phyloP scores from a whole-genome alignment of 2,797 vertebrate species.

The Lepilemur ruficaudatus region DNA sequence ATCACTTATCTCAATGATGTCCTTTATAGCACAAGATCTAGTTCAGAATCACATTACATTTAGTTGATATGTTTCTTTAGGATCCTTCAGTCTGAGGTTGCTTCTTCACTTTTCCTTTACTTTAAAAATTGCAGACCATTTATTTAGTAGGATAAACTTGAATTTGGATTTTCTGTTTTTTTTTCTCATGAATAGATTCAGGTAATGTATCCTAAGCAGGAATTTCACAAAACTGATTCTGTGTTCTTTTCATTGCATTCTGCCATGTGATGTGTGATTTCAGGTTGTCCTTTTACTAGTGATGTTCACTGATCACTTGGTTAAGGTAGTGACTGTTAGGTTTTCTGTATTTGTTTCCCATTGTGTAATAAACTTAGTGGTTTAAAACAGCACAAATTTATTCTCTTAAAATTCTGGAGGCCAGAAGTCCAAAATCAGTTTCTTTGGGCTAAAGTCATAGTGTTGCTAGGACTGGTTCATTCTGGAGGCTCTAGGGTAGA shows the following conservation, averaged over 20 bases:
- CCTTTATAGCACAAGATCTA: neutral
- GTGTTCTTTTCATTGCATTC: neutral
- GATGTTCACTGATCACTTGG: neutral
- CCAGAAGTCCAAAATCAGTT: neutral
- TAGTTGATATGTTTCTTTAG: slow-evolving; percentile 35
- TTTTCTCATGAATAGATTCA: neutral
- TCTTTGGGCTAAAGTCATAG: neutral
- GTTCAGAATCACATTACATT: slow-evolving; percentile 8
- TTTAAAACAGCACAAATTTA: neutral
- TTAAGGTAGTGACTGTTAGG: neutral
- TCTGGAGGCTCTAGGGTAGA: neutral
- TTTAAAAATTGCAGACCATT: neutral
- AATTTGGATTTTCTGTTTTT: slow-evolving; percentile 13
- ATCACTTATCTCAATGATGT: neutral
- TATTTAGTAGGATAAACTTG: slow-evolving; percentile 40
- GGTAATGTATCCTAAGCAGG: neutral
- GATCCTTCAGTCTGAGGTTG: neutral
- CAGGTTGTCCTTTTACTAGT: neutral
- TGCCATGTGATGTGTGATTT: neutral
- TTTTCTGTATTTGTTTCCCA: slow-evolving; percentile 18
- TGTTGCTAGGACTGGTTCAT: neutral
- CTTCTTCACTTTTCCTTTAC: slow-evolving; percentile 7
- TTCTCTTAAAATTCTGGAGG: neutral
- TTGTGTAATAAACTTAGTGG: neutral
- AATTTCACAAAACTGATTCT: slow-evolving; percentile 4